Base-by-base conservation (phyloP, 2,797 vertebrate genomes). In the Eremophila alpestris region DNA sequence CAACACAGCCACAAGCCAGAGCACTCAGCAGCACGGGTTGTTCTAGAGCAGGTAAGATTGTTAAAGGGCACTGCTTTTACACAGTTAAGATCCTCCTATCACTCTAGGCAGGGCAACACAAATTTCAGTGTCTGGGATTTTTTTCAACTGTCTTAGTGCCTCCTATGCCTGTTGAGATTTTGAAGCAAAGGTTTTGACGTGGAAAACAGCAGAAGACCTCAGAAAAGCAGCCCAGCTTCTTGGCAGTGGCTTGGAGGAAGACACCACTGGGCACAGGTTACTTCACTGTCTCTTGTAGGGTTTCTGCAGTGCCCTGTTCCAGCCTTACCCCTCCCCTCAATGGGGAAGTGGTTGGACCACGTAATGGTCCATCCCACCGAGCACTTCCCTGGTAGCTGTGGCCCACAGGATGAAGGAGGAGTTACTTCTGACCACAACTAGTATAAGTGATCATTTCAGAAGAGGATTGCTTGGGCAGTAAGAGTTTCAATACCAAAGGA, bases 21-120 rank as follows among this genome's bases (percentile, higher is more conserved):
- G n/a, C 68, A 68, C 51, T 41, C 2, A 1, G 46, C 69, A 83
- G 34, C 0, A 0, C 5, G 4, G 75, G 16, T 22, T 70, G 24
- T 17, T 48, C 46, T 32, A 26, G 56, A 18, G 14, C 70, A 43
- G 6, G 0, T 21, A 21, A 38, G 32, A 38, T 18, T 46, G 38
- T 40, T 49, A 45, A 43, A 90, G 36, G 32, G n/a, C 43, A 54
- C 19, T 29, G 32, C n/a, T 26, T 64, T 90, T 51, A 36, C 55
- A 58, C 14, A 3, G 0, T 56, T 77, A 58, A 41, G 78, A 87
- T 40, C 78, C 64, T 49, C 40, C 1, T 10, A 5, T 12, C 10
- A 4, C 26, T 29, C 49, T 20, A 45, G 29, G 55, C 55, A 83
- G 65, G 13, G 26, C 26, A 87, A 62, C 7, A 14, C 21, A 18